Evolutionary conservation across 1,140 invertebrate genomes (phyloP), one percentile per base, ranked within the genome.

Genomic region (Hyles vespertilio): DNA sequence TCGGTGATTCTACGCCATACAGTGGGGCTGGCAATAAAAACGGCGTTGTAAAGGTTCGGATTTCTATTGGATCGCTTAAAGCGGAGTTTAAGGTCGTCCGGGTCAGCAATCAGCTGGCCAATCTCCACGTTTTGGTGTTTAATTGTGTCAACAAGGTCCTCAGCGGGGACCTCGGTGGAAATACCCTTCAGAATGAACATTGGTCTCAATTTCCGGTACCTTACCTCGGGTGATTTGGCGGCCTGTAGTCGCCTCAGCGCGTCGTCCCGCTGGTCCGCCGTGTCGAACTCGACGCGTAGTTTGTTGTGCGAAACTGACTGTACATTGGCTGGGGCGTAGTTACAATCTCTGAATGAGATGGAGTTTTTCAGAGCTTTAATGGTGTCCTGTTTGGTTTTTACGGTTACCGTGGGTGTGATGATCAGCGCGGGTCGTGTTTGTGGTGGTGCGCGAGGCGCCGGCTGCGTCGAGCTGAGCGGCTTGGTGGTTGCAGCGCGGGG

Each of bases 201-300:
- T 6, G 50, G 12, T 7, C 22, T 11, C 50, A 51, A 5, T 51
- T 0, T 51, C 12, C n/a, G 50, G 2, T 11, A 11, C 7, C 32
- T 32, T 5, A 32, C 50, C n/a, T 34, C 4, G 7, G 32, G 6
- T 7, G 7, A 2, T 2, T 32, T 32, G 4, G 11, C 3, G 5
- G 7, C 12, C 3, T 7, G n/a, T 22, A 51, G 2, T 3, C 50
- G 11, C 3, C 9, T 56, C 3, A 68, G 51, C 0, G 61, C 55
- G 10, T 60, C 52, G 10, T 68, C 58, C 1, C 55, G 6, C 1
- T 68, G 61, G 0, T 50, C 32, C 3, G 6, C 9, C n/a, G 6
- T 67, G 9, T 67, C 61, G 40, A 67, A 67, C 5, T 63, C 57
- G 3, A 67, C 54, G 2, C 55, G 45, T 4, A 68, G 32, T 12